phyloP scores from a whole-genome alignment of 1,140 invertebrate genomes.

The Drosophila azteca region DNA sequence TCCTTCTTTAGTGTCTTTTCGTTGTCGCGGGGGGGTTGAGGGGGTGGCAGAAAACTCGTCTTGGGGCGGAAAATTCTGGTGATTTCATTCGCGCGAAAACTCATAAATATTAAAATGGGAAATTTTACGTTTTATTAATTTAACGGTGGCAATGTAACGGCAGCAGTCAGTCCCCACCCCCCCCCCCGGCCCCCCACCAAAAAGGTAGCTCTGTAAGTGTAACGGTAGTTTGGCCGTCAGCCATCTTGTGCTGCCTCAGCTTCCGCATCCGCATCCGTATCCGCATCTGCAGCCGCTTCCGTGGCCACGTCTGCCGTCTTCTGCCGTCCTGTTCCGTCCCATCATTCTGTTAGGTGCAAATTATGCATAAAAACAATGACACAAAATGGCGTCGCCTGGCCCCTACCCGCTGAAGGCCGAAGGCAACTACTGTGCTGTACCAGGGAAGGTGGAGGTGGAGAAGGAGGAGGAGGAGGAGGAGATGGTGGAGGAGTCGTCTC shows the following conservation, averaged over 20 bases:
- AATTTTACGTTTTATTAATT: conserved; percentile 78
- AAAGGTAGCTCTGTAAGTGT: conserved; percentile 28
- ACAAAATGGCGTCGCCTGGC: conserved; percentile 55
- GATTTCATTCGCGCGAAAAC: conserved; percentile 34
- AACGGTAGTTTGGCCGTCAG: conserved; percentile 62
- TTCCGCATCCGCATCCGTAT: conserved; percentile 23
- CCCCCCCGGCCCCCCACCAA: neutral
- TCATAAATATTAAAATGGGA: conserved; percentile 79
- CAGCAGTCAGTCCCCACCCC: neutral
- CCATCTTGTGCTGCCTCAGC: conserved; percentile 47
- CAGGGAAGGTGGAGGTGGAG: neutral
- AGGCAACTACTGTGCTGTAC: conserved; percentile 26
- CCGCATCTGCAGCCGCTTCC: neutral
- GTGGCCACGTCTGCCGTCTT: neutral
- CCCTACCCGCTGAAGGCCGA: conserved; percentile 3
- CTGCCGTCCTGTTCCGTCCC: too few relatives aligned
- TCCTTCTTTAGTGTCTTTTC: too few relatives aligned
- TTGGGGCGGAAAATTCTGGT: neutral
- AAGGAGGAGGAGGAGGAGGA: too few relatives aligned
- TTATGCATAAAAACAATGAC: conserved; percentile 73
- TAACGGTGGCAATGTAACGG: conserved; percentile 62
- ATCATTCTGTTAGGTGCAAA: conserved; percentile 48
- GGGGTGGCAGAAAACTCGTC: neutral
- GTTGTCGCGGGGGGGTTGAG: too few relatives aligned
- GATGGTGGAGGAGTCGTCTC: neutral